Evolutionary conservation across 2,797 vertebrate genomes (phyloP).

Genomic region (Bucorvus abyssinicus): DNA sequence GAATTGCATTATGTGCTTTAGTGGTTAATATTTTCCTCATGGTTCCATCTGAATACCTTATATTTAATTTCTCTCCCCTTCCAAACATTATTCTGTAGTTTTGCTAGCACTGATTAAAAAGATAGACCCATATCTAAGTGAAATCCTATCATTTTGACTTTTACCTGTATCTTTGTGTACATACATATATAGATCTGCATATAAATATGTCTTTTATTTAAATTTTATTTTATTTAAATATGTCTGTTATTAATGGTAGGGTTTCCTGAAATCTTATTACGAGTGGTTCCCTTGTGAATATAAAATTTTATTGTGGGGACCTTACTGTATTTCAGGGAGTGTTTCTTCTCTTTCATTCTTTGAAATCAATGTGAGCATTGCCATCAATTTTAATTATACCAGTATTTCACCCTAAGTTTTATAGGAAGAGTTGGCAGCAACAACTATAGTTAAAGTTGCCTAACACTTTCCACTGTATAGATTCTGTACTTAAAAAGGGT

Average conservation of each 20-base stretch:
- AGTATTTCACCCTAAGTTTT: constrained; percentile 17
- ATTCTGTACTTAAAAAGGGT: constrained; percentile 26
- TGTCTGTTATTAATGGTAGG: background rate
- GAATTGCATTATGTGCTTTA: background rate
- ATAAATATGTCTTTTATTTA: too few species aligned
- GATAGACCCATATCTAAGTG: background rate
- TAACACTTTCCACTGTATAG: constrained; percentile 23
- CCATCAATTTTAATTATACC: constrained; percentile 51
- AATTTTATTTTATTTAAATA: too few species aligned
- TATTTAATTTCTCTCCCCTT: background rate
- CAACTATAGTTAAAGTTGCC: constrained; percentile 49
- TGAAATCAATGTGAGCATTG: constrained; percentile 27
- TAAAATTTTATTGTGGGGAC: background rate
- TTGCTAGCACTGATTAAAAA: background rate
- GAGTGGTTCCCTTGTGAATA: background rate
- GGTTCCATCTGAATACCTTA: background rate
- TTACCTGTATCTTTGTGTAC: background rate
- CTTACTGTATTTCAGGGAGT: background rate
- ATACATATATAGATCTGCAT: too few species aligned
- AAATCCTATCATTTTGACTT: background rate
- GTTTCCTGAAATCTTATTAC: background rate
- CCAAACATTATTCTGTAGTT: background rate
- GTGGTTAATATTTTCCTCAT: background rate
- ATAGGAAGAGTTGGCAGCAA: constrained; percentile 33
- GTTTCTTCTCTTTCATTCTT: constrained; percentile 34